Evolutionary conservation across 2,113 vertebrate species (phyloP), one percentile per base, ranked within the genome.

Genomic region (Caracal caracal): DNA sequence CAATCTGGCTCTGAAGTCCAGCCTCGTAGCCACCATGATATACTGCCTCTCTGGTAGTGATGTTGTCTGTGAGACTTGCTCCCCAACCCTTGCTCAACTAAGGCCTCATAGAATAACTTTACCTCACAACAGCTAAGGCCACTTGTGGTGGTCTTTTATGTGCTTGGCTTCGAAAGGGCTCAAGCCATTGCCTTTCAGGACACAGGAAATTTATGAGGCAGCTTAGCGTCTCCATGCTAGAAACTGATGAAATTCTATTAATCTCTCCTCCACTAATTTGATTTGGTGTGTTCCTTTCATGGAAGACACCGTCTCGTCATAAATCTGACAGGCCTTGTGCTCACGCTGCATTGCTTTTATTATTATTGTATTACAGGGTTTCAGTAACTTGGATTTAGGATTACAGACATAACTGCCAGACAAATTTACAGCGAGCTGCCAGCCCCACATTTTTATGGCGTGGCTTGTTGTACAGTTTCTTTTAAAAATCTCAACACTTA

Each of bases 311-410:
- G 47, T 61, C 51, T 96, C 85, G 90, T 97, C 95, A 98, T 98
- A 98, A 98, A 98, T 98, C 98, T 97, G 94, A 61, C 90, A 88
- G 89, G 90, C 82, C 76, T 90, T 95, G 85, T 93, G 96, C 94
- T 98, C 98, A 90, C 2, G 47, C 98, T 98, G 94, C 56, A 19
- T 96, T 97, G 97, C 88, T 98, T 98, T 98, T 99, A 97, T 98
- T 98, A 98, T 98, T 98, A 98, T 98, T 98, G 98, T 98, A 98
- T 98, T 97, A 97, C 96, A 98, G 96, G 88, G 98, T 96, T 98
- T 98, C 97, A 97, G 97, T 97, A 98, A 97, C 96, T 98, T n/a
- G 92, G 80, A 97, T 98, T 98, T 98, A 98, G 98, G 98, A 98
- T 98, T 98, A 98, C 95, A 97, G 97, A 96, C 94, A 96, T 97